These are phyloP conservation scores for Ceratitis capitata DNA, from an alignment of 1,140 invertebrate species.

Conservation along the genomic window DNA sequence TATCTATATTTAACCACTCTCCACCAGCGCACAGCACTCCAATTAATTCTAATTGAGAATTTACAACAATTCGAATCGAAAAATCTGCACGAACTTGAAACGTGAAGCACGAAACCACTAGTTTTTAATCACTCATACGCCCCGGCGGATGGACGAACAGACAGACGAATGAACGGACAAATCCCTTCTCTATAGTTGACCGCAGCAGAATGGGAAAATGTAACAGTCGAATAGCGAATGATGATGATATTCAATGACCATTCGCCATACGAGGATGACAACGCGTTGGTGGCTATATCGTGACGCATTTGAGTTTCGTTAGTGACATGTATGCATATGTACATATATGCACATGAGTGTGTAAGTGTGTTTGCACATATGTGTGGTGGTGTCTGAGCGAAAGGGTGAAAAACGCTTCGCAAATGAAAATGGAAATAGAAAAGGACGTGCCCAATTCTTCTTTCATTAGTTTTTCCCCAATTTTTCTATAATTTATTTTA, in stretches of 20 bases:
- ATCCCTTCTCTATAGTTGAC: not conserved
- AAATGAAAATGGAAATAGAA: no score
- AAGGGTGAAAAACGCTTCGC: not conserved
- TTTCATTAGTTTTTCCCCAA: not conserved
- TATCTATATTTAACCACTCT: no score
- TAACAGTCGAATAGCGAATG: no score
- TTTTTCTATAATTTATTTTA: not conserved
- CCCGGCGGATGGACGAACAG: not conserved
- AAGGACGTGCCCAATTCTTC: not conserved
- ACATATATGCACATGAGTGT: not conserved
- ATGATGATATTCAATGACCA: no score
- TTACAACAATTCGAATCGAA: not conserved
- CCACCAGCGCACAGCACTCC: no score
- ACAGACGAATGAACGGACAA: no score
- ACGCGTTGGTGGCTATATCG: not conserved
- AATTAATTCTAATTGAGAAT: not conserved
- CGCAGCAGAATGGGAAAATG: not conserved
- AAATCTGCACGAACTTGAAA: not conserved
- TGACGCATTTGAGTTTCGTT: not conserved
- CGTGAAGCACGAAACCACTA: not conserved
- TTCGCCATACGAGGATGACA: not conserved
- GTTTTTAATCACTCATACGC: constrained; percentile 30
- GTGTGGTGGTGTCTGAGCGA: not conserved
- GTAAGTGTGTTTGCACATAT: not conserved
- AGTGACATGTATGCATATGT: not conserved